phyloP scores from a whole-genome alignment of 2,888 invertebrate genomes.

The Acrocyrtus sp. region DNA sequence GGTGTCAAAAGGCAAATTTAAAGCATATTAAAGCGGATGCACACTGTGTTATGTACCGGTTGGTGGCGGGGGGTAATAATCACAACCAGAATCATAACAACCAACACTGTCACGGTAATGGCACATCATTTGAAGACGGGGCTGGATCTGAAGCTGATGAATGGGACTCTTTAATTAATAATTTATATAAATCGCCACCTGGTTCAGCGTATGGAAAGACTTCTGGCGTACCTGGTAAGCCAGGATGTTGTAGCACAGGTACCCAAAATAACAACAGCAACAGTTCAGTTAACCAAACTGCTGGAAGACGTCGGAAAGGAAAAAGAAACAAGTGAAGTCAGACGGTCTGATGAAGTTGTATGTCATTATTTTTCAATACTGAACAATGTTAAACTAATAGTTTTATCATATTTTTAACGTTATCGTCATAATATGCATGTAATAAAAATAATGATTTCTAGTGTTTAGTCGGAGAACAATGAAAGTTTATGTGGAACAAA shows the following conservation, averaged over 20 bases:
- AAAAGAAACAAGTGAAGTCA: constrained; percentile 62
- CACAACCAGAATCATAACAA: constrained; percentile 48
- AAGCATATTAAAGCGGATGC: constrained; percentile 76
- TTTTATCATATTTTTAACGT: no score
- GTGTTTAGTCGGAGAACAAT: no score
- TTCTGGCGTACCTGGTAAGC: constrained; percentile 36
- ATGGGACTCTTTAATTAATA: constrained; percentile 61
- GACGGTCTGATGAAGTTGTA: background rate
- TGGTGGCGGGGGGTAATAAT: constrained; percentile 66
- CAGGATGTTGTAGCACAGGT: constrained; percentile 32
- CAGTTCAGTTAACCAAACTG: constrained; percentile 21
- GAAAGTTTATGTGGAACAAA: no score
- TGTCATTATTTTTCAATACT: background rate
- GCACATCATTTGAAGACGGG: constrained; percentile 29
- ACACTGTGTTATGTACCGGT: constrained; percentile 68
- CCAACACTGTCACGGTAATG: constrained; percentile 39
- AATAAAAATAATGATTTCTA: no score
- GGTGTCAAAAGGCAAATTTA: constrained; percentile 84
- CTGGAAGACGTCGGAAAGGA: constrained; percentile 47
- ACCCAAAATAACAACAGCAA: constrained; percentile 8
- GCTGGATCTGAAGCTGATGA: constrained; percentile 56
- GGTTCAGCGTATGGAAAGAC: constrained; percentile 47
- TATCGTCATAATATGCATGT: no score
- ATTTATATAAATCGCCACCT: constrained; percentile 54
- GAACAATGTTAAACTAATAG: no score